phyloP scores from a whole-genome alignment of 2,888 invertebrate genomes.

The Apotomis turbidana region DNA sequence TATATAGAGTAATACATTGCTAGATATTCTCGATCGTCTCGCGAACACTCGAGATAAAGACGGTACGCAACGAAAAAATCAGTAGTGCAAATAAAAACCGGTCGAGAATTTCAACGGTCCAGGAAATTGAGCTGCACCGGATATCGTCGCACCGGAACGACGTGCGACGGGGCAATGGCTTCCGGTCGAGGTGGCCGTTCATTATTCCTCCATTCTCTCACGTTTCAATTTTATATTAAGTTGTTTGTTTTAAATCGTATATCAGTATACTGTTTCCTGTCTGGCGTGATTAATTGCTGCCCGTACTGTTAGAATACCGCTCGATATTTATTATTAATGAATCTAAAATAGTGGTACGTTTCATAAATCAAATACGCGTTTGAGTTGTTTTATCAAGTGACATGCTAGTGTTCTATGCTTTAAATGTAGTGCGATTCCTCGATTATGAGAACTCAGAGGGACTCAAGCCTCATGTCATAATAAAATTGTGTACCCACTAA shows the following conservation, averaged over 20 bases:
- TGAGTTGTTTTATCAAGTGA: neutral
- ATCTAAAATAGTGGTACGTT: neutral
- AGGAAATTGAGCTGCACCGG: slow-evolving; percentile 82
- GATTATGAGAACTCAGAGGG: too few species aligned
- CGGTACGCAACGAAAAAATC: slow-evolving; percentile 56
- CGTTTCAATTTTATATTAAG: slow-evolving; percentile 54
- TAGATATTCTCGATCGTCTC: slow-evolving; percentile 9
- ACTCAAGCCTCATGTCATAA: too few species aligned
- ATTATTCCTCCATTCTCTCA: slow-evolving; percentile 68
- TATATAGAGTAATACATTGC: neutral
- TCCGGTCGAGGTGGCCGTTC: slow-evolving; percentile 75
- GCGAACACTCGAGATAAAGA: slow-evolving; percentile 55
- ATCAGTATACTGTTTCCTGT: neutral
- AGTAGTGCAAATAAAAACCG: slow-evolving; percentile 70
- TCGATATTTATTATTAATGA: neutral
- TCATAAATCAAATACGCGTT: neutral
- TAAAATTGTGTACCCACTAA: too few species aligned
- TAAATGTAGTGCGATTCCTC: too few species aligned
- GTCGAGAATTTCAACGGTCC: slow-evolving; percentile 67
- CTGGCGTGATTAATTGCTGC: slow-evolving; percentile 7
- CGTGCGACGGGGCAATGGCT: slow-evolving; percentile 75
- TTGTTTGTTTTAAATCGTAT: slow-evolving; percentile 44
- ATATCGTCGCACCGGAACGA: slow-evolving; percentile 80
- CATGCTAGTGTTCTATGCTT: neutral
- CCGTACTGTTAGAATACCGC: neutral